A percentile compares a stretch with the other conserved stretches of the same genome.
Conservation (phyloP, 2,797 vertebrate species). For the Acanthopagrus latus region DNA sequence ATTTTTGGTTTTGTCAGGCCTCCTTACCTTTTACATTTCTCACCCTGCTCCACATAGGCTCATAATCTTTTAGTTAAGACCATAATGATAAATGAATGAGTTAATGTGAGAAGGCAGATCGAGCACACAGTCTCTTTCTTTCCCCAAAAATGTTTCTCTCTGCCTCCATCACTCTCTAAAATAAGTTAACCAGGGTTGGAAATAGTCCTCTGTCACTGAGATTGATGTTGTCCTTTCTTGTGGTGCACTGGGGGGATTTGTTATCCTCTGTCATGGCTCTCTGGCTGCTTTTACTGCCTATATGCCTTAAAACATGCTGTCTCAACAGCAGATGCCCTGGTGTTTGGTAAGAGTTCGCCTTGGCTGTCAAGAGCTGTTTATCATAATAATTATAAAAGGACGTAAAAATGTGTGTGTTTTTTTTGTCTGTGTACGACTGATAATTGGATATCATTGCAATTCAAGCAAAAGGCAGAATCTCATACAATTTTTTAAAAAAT, state of each 20-base stretch:
- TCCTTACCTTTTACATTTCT: neutral
- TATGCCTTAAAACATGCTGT: constrained; percentile 49
- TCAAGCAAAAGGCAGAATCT: constrained; percentile 26
- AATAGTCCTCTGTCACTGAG: constrained; percentile 64
- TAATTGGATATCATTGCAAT: constrained; percentile 39
- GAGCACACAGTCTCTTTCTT: constrained; percentile 30
- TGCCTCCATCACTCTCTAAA: constrained; percentile 56
- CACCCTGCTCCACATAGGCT: neutral
- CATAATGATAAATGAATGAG: constrained; percentile 39
- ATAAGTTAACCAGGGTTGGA: constrained; percentile 70
- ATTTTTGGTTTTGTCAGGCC: neutral
- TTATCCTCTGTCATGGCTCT: constrained; percentile 57
- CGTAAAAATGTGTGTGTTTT: constrained; percentile 18
- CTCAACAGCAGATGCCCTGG: constrained; percentile 66
- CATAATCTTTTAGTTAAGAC: constrained; percentile 17
- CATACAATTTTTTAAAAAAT: constrained; percentile 29
- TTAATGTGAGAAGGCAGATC: constrained; percentile 46
- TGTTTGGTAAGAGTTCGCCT: constrained; percentile 52
- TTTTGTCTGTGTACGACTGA: constrained; percentile 9
- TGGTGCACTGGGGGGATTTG: constrained; percentile 64
- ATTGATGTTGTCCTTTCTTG: constrained; percentile 72
- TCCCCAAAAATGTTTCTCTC: constrained; percentile 35
- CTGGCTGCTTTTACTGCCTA: constrained; percentile 44
- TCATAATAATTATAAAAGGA: constrained; percentile 65
- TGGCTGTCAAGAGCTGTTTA: constrained; percentile 68